A percentile compares a stretch with the other conserved stretches of the same genome.
phyloP scores from a whole-genome alignment of 37 sponge, comb jelly and placozoan genomes.

The Theonella swinhoei region DNA sequence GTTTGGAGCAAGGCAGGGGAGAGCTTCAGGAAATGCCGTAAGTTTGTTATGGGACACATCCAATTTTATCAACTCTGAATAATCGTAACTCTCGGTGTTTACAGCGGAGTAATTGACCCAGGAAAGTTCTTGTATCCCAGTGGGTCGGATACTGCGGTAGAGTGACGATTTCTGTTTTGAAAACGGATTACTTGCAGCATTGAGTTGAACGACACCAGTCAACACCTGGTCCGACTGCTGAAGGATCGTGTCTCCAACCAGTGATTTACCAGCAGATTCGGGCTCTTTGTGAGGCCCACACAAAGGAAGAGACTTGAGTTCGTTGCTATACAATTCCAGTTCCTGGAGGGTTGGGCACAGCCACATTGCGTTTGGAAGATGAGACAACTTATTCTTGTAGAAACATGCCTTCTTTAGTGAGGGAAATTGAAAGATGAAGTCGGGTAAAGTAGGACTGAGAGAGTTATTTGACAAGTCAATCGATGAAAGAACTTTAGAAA shows the following conservation, averaged over 20 bases:
- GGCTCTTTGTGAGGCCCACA: conserved; percentile 26
- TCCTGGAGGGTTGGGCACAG: conserved; percentile 39
- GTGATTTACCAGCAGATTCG: not conserved
- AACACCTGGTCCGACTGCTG: not conserved
- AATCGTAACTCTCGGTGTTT: conserved; percentile 26
- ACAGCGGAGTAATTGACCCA: not conserved
- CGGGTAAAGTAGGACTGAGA: conserved; percentile 10
- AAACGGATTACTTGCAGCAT: not conserved
- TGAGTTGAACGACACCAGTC: not conserved
- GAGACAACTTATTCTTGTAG: conserved; percentile 26
- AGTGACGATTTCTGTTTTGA: conserved; percentile 4
- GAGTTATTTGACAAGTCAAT: conserved; percentile 56
- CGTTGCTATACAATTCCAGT: conserved; percentile 48
- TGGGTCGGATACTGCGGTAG: not conserved
- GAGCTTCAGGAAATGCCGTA: conserved; percentile 41
- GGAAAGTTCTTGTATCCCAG: not conserved
- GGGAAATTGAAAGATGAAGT: conserved; percentile 57
- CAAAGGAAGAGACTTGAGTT: conserved; percentile 27
- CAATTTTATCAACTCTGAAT: conserved; percentile 45
- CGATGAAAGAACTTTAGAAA: conserved; percentile 11
- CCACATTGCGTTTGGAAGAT: conserved; percentile 59
- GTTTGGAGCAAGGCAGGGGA: conserved; percentile 76
- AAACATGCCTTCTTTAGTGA: conserved; percentile 11
- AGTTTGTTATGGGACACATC: conserved; percentile 63
- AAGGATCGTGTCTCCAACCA: not conserved